Evolutionary conservation across 2,888 invertebrate genomes (phyloP), one percentile per base, ranked within the genome.

Genomic region (Tipula confusa): DNA sequence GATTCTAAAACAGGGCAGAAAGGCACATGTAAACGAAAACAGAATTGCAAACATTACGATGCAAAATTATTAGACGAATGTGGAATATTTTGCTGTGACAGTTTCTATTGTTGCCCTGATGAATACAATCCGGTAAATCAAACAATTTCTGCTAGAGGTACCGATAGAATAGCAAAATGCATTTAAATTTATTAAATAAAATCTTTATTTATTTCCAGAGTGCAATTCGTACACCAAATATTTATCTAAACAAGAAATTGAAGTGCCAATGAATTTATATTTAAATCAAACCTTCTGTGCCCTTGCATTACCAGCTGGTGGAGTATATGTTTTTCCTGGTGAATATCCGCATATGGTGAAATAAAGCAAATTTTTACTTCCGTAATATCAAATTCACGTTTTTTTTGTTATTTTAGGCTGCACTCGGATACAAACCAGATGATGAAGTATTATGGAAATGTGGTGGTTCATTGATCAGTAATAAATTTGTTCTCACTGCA

Each of bases 391-490:
- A 5, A 36, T 6, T 9, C 11, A 9, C 11, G 36, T 36, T 3
- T 3, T 36, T 36, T 9, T 6, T n/a, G n/a, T n/a, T 9, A 9
- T 36, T 36, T 36, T 3, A 36, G 36, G 36, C 79, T 2, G 79
- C 79, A 9, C 28, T 79, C 24, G 79, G 79, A 6, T 79, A 79
- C 29, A 13, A 29, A 28, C 4, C 28, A 28, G 3, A 1, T 11
- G 5, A 36, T 1, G 36, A 36, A 36, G 85, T 88, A 9, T 79
- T 79, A 0, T 91, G 90, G 91, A 84, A 85, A 5, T 93, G 93
- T 86, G 93, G 93, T 0, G 93, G 93, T 0, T 90, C 91, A 0
- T 87, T 93, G 36, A 90, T 93, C 31, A 91, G 91, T 83, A 89
- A 90, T 4, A 87, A 87, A 80, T 92, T 90, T 87, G 89, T 93